A percentile compares a stretch with the other conserved stretches of the same genome.
Evolutionary conservation across 2,113 vertebrate genomes (phyloP).

Genomic region (Gallinago media): DNA sequence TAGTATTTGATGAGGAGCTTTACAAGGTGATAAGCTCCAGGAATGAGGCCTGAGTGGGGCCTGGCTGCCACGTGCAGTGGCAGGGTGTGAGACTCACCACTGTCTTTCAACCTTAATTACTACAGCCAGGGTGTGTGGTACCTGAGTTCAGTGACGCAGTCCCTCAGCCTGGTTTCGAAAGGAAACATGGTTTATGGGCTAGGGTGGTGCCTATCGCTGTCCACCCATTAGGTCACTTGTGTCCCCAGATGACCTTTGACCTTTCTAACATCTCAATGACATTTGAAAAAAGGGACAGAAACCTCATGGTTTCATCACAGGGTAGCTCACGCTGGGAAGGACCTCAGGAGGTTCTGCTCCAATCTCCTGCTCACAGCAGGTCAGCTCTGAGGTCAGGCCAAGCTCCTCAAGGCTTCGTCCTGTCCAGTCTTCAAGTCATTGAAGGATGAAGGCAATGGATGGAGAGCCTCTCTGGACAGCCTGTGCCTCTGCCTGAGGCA

Average conservation of each 20-base stretch:
- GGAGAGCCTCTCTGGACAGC: neutral
- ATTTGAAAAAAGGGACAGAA: neutral
- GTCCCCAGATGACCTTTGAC: neutral
- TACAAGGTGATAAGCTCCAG: neutral
- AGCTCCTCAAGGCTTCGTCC: neutral
- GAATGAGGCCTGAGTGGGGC: neutral
- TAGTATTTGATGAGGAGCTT: neutral
- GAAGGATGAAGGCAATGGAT: neutral
- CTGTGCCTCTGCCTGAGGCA: no score
- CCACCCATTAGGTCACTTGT: neutral
- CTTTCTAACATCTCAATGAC: neutral
- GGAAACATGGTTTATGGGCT: neutral
- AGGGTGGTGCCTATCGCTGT: neutral
- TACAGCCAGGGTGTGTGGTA: neutral
- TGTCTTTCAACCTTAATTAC: slow-evolving; percentile 3
- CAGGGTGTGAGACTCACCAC: neutral
- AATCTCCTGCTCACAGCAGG: neutral
- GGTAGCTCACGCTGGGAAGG: neutral
- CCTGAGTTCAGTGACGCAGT: neutral
- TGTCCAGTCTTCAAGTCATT: neutral
- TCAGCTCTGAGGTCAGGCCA: neutral
- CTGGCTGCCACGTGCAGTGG: neutral
- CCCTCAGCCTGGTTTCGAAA: neutral
- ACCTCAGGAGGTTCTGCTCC: neutral
- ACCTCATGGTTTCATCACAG: neutral